Base-by-base conservation (phyloP, 1,140 invertebrate genomes). In the Neoseiulus cucumeris region DNA sequence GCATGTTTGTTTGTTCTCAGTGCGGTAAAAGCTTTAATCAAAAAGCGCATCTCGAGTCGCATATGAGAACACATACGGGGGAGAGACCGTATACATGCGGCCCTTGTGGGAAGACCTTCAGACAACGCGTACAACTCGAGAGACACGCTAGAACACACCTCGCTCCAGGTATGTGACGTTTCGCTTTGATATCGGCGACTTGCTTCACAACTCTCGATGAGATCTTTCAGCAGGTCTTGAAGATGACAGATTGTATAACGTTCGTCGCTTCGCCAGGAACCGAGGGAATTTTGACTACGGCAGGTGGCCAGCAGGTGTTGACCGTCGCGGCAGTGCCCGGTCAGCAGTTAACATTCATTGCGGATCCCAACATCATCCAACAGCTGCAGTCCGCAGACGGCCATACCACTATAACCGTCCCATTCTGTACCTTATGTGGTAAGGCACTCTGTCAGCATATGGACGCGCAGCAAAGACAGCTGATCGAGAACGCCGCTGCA, bases 1-100 rank as follows among this genome's bases (percentile, higher is more conserved):
- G 69, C 47, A 69, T 70, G 14, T 73, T 69, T 76, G 74, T 73
- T 29, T 80, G 79, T 69, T 70, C 75, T 1, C 64, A 73, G 20
- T 80, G 79, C 66, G 69, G 69, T 0, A 76, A 74, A 70, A 66
- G 70, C 20, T 80, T 79, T 67, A 65, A 65, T 0, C 73, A 78
- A 59, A 78, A 75, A 66, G 76, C 75, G 0, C 77, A 78, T 69
- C 70, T 80, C 6, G 65, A 73, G 42, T 59, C 51, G 25, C 51
- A 59, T 33, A 59, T 59, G 51, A 59, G 51, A 59, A 59, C 51
- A 59, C 51, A 59, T 59, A 59, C 51, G 51, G 51, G 51, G 14
- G 51, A 59, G 33, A 59, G 51, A 59, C 51, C 51, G 51, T 59
- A 59, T 59, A 59, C 51, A 59, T 59, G 51, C 51, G 51, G 51